phyloP scores from a whole-genome alignment of 2,888 invertebrate species.

The Hemaris fuciformis region DNA sequence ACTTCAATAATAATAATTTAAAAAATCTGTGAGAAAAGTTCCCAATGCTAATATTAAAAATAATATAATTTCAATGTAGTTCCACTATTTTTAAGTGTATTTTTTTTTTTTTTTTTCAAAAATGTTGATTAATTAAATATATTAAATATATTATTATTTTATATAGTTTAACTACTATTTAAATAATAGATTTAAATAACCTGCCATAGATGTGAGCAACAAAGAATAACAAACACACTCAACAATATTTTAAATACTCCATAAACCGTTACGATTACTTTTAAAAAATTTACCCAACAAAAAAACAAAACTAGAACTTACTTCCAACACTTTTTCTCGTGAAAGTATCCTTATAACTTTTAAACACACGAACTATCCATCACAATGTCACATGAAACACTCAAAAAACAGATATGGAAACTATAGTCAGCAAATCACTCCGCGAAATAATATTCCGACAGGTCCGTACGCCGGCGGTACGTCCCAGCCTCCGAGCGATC shows the following conservation, averaged over 20 bases:
- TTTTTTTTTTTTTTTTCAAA: too few species aligned
- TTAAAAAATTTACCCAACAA: slow-evolving; percentile 6
- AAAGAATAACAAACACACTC: not conserved
- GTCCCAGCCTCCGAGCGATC: slow-evolving; percentile 62
- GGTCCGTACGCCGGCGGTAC: slow-evolving; percentile 40
- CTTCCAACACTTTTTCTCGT: slow-evolving; percentile 28
- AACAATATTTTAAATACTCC: not conserved
- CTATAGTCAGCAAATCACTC: slow-evolving; percentile 26
- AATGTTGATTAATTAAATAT: not conserved
- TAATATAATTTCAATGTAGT: too few species aligned
- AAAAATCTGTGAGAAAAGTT: not conserved
- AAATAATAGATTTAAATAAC: too few species aligned
- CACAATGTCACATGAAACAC: slow-evolving; percentile 36
- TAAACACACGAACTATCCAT: slow-evolving; percentile 40
- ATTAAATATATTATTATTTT: too few species aligned
- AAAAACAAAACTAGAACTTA: slow-evolving; percentile 39
- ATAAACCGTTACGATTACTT: not conserved
- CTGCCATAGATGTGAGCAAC: not conserved
- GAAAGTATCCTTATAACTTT: slow-evolving; percentile 33
- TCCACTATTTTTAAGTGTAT: too few species aligned
- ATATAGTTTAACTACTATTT: too few species aligned
- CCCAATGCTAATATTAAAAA: too few species aligned
- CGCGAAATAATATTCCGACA: slow-evolving; percentile 25
- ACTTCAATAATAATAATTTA: not conserved
- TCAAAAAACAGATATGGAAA: slow-evolving; percentile 31